Evolutionary conservation across 1,140 invertebrate species (phyloP).

Genomic region (Tetranychus urticae): DNA sequence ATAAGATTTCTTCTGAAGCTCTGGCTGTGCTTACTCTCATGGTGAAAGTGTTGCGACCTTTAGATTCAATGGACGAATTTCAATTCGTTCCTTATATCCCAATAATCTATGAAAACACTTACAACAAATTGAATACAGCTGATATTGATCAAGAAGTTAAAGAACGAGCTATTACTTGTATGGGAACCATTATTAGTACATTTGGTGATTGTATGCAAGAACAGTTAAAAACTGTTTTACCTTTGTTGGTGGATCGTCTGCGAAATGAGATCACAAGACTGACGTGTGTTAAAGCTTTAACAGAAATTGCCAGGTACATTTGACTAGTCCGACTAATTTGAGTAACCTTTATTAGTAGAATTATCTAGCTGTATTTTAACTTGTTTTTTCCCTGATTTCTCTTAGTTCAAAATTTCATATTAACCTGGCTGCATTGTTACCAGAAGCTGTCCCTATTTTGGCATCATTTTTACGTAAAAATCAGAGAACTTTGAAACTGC

Average conservation of each 20-base stretch:
- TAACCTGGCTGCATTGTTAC: constrained; percentile 58
- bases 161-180: constrained; percentile 84
- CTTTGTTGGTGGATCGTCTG: constrained; percentile 77
- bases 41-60: constrained; percentile 73
- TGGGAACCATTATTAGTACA: constrained; percentile 80
- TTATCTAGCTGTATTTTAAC: neutral
- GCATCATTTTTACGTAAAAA: constrained; percentile 90
- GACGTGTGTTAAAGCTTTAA: constrained; percentile 83
- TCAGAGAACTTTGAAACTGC: constrained; percentile 75
- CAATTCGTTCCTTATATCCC: constrained; percentile 52
- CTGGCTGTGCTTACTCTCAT: constrained; percentile 74
- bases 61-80: constrained; percentile 30
- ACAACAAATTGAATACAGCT: constrained; percentile 64
- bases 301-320: constrained; percentile 50
- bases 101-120: constrained; percentile 58
- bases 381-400: constrained; percentile 3
- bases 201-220: constrained; percentile 51
- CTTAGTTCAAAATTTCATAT: constrained; percentile 54
- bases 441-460: constrained; percentile 66
- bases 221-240: constrained; percentile 62
- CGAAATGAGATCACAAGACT: constrained; percentile 89
- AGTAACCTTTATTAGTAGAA: neutral
- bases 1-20: constrained; percentile 91
- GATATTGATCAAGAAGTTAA: constrained; percentile 98
- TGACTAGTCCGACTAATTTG: neutral